phyloP scores from a whole-genome alignment of 2,888 invertebrate genomes.

The Hofmannophila pseudospretella region DNA sequence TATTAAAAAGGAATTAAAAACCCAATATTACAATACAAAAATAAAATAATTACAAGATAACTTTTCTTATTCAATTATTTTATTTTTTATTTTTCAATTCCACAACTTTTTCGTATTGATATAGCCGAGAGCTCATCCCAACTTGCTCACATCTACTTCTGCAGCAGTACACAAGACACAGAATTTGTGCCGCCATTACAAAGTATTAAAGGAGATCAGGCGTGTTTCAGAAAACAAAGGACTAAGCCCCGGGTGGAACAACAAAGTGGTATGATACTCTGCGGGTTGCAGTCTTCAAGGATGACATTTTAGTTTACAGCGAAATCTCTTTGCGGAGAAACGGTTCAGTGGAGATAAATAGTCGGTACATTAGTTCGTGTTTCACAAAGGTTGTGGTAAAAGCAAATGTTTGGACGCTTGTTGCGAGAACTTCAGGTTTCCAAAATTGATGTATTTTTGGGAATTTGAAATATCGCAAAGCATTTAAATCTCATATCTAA shows the following conservation, averaged over 20 bases:
- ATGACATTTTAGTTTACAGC: slow-evolving; percentile 56
- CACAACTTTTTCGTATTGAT: too few species aligned
- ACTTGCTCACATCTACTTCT: slow-evolving; percentile 36
- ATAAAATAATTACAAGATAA: too few species aligned
- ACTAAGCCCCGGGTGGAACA: slow-evolving; percentile 53
- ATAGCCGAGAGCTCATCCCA: slow-evolving; percentile 14
- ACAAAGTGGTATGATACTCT: slow-evolving; percentile 63
- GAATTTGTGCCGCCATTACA: slow-evolving; percentile 58
- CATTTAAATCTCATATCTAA: too few species aligned
- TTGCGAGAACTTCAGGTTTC: too few species aligned
- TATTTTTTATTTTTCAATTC: too few species aligned
- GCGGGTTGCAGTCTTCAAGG: slow-evolving; percentile 45
- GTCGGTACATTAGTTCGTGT: slow-evolving; percentile 2
- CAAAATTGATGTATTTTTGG: too few species aligned
- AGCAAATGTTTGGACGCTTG: too few species aligned
- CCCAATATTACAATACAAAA: too few species aligned
- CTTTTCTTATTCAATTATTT: too few species aligned
- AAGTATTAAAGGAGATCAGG: slow-evolving; percentile 60
- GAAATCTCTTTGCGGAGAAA: slow-evolving; percentile 42
- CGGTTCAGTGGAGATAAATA: slow-evolving; percentile 6
- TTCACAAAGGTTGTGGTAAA: too few species aligned
- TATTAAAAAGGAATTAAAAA: too few species aligned
- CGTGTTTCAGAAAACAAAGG: slow-evolving; percentile 64
- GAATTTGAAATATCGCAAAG: too few species aligned
- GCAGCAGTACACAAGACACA: slow-evolving; percentile 36